These are phyloP conservation scores for Bombus waltoni DNA, from an alignment of 1,140 invertebrate species.

Conservation along the genomic window DNA sequence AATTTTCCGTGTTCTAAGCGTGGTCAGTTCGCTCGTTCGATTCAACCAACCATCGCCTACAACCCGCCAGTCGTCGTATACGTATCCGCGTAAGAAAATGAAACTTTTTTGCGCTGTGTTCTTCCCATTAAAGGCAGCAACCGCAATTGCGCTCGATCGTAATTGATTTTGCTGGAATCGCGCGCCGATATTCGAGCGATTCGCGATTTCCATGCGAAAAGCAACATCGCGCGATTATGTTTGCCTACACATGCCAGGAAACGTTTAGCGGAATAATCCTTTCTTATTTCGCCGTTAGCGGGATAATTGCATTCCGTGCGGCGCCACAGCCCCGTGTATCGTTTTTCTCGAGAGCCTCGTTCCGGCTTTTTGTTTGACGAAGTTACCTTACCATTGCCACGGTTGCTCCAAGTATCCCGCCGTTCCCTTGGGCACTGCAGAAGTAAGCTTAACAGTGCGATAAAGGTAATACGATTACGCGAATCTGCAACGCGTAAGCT, in stretches of 20 bases:
- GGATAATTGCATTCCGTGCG: conserved; percentile 44
- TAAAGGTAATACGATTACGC: conserved; percentile 46
- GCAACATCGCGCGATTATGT: neutral
- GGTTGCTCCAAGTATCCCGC: conserved; percentile 4
- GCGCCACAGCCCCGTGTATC: conserved; percentile 10
- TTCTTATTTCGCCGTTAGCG: conserved; percentile 27
- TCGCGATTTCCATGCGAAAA: neutral
- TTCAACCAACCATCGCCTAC: neutral
- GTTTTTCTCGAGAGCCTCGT: conserved; percentile 45
- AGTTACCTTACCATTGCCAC: conserved; percentile 46
- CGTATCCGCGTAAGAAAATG: neutral
- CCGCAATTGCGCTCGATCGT: neutral
- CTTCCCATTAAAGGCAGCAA: too few relatives aligned
- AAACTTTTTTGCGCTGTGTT: neutral
- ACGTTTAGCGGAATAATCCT: conserved; percentile 7
- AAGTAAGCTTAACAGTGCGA: conserved; percentile 36
- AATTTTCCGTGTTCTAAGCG: neutral
- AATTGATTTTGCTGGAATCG: neutral
- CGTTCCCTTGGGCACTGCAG: neutral
- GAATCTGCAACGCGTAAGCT: conserved; percentile 25
- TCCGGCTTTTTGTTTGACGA: conserved; percentile 35
- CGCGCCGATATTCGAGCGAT: neutral
- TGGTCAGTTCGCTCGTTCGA: neutral
- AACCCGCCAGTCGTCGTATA: neutral
- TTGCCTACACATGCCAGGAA: neutral